These are phyloP conservation scores for Dallia pectoralis DNA, from an alignment of 2,797 vertebrate species.

Conservation along the genomic window DNA sequence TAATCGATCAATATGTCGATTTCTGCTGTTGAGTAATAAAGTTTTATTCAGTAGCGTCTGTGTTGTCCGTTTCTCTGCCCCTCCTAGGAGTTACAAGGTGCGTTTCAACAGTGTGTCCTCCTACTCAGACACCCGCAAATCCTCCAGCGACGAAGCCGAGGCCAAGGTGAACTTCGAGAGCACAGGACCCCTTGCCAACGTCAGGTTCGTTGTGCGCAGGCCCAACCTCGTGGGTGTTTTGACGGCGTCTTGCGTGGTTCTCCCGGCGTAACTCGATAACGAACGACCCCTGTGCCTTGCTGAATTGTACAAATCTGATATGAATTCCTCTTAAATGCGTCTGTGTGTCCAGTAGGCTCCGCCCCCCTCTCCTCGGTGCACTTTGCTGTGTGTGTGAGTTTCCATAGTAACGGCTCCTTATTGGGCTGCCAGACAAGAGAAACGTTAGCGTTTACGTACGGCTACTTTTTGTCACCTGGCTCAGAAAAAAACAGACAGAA, in stretches of 20 bases:
- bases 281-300: too few relatives aligned
- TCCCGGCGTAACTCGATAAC: neutral
- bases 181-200: conserved; percentile 91
- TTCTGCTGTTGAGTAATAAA: neutral
- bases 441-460: too few relatives aligned
- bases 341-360: too few relatives aligned
- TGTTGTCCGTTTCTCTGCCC: neutral
- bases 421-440: too few relatives aligned
- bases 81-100: conserved; percentile 92
- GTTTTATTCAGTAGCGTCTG: neutral
- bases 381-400: too few relatives aligned
- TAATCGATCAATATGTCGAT: neutral
- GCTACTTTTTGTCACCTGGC: too few relatives aligned
- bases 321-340: too few relatives aligned
- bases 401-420: too few relatives aligned
- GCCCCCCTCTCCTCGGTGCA: too few relatives aligned
- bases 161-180: conserved; percentile 91
- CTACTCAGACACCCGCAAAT: conserved; percentile 89
- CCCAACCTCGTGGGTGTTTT: neutral
- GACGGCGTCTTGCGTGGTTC: neutral
- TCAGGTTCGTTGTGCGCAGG: conserved; percentile 80
- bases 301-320: too few relatives aligned
- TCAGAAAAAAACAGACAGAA: too few relatives aligned
- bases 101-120: conserved; percentile 99
- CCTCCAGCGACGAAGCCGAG: conserved; percentile 87